These are phyloP conservation scores for Leptopterna dolabrata DNA, from an alignment of 2,888 invertebrate species.

Conservation along the genomic window DNA sequence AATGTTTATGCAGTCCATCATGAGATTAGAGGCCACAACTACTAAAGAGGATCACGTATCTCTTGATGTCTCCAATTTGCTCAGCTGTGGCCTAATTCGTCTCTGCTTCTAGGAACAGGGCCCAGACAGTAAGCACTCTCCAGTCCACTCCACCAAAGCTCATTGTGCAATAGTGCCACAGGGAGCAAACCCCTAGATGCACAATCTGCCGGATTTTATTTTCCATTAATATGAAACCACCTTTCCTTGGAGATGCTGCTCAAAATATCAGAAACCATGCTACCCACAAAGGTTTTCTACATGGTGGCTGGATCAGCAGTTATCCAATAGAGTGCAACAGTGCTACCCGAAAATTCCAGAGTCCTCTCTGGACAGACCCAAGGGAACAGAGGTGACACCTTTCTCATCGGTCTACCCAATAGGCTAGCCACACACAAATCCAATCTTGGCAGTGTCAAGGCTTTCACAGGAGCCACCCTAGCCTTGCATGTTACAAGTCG, in stretches of 20 bases:
- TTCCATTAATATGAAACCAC: not conserved
- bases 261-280: not conserved
- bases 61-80: not conserved
- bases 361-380: not conserved
- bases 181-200: not conserved
- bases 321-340: not conserved
- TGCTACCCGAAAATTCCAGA: not conserved
- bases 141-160: conserved; percentile 1
- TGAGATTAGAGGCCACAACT: not conserved
- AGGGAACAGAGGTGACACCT: not conserved
- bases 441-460: not conserved
- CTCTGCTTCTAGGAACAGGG: not conserved
- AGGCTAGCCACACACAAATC: not conserved
- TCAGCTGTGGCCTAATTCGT: not conserved
- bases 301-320: conserved; percentile 8
- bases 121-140: not conserved
- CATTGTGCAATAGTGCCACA: not conserved
- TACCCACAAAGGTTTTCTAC: conserved; percentile 8
- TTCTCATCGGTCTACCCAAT: not conserved
- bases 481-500: not conserved
- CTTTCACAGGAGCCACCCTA: not conserved
- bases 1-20: not conserved
- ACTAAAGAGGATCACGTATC: not conserved
- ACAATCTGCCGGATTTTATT: not conserved
- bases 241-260: not conserved